These are phyloP conservation scores for western clawed frog (Xenopus tropicalis) DNA, from an alignment of 2,113 vertebrate species.

Conservation along the genomic window UCB_Xtro_10.0 CM004443.2:140431001-140431500, in stretches of 20 bases:
- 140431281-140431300: no score
- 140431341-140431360: no score
- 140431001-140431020: constrained; percentile 42
- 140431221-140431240: constrained; percentile 43
- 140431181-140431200: constrained; percentile 31
- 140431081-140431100: constrained; percentile 33
- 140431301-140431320: no score
- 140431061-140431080: constrained; percentile 24
- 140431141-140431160: constrained; percentile 44
- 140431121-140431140: constrained; percentile 30
- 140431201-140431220: constrained; percentile 38
- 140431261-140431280: background rate
- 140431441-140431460: no score
- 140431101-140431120: constrained; percentile 42
- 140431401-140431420: no score
- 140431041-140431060: constrained; percentile 34
- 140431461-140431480: no score
- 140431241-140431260: constrained; percentile 1
- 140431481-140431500: no score
- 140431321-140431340: no score
- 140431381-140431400: no score
- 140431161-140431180: constrained; percentile 16
- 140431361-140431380: no score
- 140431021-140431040: constrained; percentile 38
- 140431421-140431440: no score